phyloP scores from a whole-genome alignment of 2,888 invertebrate species.

The Cheilosia vulpina region DNA sequence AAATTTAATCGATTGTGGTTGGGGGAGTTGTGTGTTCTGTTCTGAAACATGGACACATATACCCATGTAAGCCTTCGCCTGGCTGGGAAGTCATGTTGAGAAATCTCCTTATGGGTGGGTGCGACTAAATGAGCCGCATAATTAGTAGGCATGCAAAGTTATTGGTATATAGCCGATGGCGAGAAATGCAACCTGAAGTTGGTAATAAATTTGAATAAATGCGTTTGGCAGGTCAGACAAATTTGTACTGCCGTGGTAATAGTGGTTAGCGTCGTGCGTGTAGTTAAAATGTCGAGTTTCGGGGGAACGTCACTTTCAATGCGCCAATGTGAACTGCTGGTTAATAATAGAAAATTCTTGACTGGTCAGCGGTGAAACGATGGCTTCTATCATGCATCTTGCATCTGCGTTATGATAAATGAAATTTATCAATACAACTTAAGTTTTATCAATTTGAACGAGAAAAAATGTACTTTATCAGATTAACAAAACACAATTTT shows the following conservation, averaged over 20 bases:
- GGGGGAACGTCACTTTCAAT: too few species aligned
- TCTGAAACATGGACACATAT: not conserved
- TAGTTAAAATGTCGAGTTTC: not conserved
- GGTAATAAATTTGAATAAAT: constrained; percentile 47
- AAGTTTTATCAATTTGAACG: too few species aligned
- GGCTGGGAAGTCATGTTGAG: constrained; percentile 26
- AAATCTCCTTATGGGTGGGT: constrained; percentile 56
- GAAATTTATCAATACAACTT: too few species aligned
- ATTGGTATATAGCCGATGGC: constrained; percentile 48
- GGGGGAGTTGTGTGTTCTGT: constrained; percentile 39
- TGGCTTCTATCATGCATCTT: too few species aligned
- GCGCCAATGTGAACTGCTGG: not conserved
- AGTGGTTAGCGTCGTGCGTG: not conserved
- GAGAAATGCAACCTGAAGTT: constrained; percentile 20
- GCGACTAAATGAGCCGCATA: constrained; percentile 55
- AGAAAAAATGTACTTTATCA: too few species aligned
- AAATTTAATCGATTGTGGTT: constrained; percentile 56
- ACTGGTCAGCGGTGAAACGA: too few species aligned
- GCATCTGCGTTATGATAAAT: too few species aligned
- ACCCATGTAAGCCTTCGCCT: not conserved
- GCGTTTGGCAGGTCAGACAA: constrained; percentile 23
- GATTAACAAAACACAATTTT: too few species aligned
- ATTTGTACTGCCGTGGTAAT: constrained; percentile 54
- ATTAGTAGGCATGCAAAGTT: constrained; percentile 44
- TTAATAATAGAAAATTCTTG: too few species aligned